Evolutionary conservation across 2,113 vertebrate genomes (phyloP), one percentile per base, ranked within the genome.

Genomic region (Pterocles burchelli): DNA sequence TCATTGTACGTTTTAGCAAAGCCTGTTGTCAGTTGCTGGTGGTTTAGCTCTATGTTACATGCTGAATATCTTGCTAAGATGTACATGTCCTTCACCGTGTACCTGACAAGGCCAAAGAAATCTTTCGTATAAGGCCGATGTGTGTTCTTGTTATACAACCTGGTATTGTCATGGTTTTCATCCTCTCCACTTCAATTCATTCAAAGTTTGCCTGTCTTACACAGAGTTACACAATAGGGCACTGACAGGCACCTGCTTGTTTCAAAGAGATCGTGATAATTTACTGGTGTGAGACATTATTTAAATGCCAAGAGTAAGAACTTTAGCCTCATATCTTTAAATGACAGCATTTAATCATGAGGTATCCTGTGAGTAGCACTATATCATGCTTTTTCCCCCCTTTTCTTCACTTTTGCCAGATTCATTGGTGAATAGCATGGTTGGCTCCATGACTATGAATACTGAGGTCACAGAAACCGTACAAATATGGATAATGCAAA

Each of bases 271-370:
- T 71, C 68, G 87, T 88, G 88, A 61, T 79, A 83, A 85, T 94
- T 83, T 91, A 72, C 49, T 90, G 67, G 25, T 93, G 72, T 89
- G 38, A 93, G 62, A 83, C 71, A 88, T 90, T 94, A 88, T 94
- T 93, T 93, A 90, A 92, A 92, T 86, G 48, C 63, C 67, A 83
- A 54, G 48, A 80, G 17, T 54, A 93, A 73, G 80, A 93, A 90
- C 67, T 89, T 73, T 55, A 78, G 74, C 61, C 38, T 88, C 45
- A 61, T 59, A 36, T 46, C 81, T 92, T 94, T 77, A 93, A 91
- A 67, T 34, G 57, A 78, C 72, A 84, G 38, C 28, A 77, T 81
- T 93, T 93, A 88, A 93, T 94, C 88, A 90, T 59, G 82, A 72
- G 18, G 17, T 68, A 75, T 52, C 48, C 38, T 77, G 11, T 36